Evolutionary conservation across 2,797 vertebrate genomes (phyloP).

Genomic region (Rhynchotus rufescens): DNA sequence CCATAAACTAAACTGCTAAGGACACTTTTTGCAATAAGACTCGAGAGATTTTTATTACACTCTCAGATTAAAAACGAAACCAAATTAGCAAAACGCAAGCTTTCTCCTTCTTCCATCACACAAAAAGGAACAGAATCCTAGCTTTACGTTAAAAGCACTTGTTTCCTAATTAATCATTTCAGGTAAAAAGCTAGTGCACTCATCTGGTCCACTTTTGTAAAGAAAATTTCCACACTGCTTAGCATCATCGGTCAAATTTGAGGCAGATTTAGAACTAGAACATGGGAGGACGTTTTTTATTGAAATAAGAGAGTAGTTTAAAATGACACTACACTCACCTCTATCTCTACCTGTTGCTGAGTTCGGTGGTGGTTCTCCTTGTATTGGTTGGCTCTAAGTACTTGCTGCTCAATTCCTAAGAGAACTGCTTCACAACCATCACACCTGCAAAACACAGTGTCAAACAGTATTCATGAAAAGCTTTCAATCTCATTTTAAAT

Average conservation of each 20-base stretch:
- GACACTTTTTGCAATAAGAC: background rate
- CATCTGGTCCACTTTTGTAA: background rate
- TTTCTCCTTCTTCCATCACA: background rate
- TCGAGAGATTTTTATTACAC: background rate
- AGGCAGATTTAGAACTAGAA: background rate
- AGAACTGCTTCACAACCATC: conserved; percentile 86
- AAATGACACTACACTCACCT: conserved; percentile 73
- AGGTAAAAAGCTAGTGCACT: background rate
- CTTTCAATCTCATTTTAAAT: background rate
- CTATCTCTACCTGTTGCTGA: conserved; percentile 83
- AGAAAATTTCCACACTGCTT: background rate
- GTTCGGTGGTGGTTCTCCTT: conserved; percentile 81
- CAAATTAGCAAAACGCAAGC: background rate
- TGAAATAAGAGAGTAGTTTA: background rate
- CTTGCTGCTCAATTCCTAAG: conserved; percentile 85
- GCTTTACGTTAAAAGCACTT: background rate
- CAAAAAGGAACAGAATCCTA: background rate
- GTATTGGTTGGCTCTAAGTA: conserved; percentile 84
- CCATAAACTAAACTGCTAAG: background rate
- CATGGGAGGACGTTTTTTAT: background rate
- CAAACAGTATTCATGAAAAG: background rate
- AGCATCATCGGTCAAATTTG: background rate
- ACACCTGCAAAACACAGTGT: conserved; percentile 74
- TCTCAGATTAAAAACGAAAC: background rate
- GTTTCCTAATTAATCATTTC: background rate